Evolutionary conservation across 2,888 invertebrate genomes (phyloP).

Genomic region (Lasioglossum zephyrum): DNA sequence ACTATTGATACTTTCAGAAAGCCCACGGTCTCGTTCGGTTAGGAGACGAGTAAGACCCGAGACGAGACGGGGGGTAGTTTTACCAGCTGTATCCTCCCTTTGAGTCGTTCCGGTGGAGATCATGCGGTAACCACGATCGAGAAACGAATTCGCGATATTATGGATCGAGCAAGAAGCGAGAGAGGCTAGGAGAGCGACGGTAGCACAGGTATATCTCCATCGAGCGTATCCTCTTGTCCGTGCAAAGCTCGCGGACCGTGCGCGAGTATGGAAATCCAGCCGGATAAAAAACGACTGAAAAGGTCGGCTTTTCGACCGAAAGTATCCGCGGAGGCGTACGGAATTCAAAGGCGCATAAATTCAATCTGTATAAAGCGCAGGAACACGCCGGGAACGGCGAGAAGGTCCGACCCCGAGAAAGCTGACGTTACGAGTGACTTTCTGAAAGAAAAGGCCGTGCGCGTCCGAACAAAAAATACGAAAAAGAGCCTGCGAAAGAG

Average conservation of each 20-base stretch:
- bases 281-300: constrained; percentile 20
- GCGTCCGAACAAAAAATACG: not conserved
- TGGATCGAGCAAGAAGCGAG: not conserved
- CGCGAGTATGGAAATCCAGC: constrained; percentile 13
- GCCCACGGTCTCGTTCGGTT: not conserved
- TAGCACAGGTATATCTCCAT: not conserved
- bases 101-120: not conserved
- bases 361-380: constrained; percentile 15
- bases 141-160: not conserved
- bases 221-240: constrained; percentile 7
- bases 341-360: constrained; percentile 34
- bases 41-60: not conserved
- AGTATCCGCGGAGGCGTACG: constrained; percentile 23
- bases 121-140: not conserved
- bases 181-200: no score
- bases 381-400: constrained; percentile 16
- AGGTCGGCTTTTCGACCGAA: constrained; percentile 11
- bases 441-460: constrained; percentile 3
- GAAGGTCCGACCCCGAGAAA: constrained; percentile 12
- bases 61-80: not conserved
- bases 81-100: not conserved
- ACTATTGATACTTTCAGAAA: not conserved
- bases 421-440: constrained; percentile 21
- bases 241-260: not conserved
- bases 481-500: not conserved